Percentiles rank a stretch among this genome's conserved stretches.
phyloP scores from a whole-genome alignment of 1,140 invertebrate species.

The Macrocentrus cingulum region DNA sequence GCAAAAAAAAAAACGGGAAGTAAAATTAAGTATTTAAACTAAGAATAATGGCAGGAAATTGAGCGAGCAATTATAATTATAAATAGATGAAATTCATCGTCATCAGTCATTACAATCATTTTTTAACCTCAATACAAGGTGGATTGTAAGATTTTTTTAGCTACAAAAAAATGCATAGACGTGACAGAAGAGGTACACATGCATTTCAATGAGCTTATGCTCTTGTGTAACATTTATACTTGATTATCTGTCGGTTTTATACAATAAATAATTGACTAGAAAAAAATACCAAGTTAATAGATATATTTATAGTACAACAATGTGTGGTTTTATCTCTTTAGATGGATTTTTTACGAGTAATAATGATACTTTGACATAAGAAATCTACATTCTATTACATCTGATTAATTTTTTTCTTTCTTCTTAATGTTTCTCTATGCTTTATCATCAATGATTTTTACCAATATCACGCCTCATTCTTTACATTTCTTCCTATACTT shows the following conservation, averaged over 20 bases:
- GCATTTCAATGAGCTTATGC: conserved; percentile 4
- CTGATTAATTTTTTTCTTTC: conserved; percentile 24
- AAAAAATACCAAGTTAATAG: conserved; percentile 27
- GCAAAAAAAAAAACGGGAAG: background rate
- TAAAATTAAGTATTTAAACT: conserved; percentile 20
- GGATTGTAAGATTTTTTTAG: background rate
- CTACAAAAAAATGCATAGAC: background rate
- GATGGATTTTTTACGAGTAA: conserved; percentile 9
- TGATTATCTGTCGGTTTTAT: conserved; percentile 17
- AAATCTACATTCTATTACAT: conserved; percentile 31
- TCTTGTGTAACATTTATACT: conserved; percentile 3
- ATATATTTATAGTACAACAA: conserved; percentile 30
- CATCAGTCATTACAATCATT: conserved; percentile 15
- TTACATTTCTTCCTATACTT: conserved; percentile 3
- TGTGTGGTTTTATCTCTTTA: conserved; percentile 11
- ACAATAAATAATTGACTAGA: conserved; percentile 34
- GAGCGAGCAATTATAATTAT: conserved; percentile 3
- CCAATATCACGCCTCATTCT: background rate
- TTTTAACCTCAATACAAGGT: background rate
- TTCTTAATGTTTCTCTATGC: too few relatives aligned
- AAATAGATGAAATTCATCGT: background rate
- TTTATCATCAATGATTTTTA: too few relatives aligned
- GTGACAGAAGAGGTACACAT: background rate
- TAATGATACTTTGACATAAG: conserved; percentile 26
- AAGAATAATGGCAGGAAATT: conserved; percentile 10